Evolutionary conservation across 2,113 vertebrate species (phyloP), one percentile per base, ranked within the genome.

Genomic region (Gallinago undulata): DNA sequence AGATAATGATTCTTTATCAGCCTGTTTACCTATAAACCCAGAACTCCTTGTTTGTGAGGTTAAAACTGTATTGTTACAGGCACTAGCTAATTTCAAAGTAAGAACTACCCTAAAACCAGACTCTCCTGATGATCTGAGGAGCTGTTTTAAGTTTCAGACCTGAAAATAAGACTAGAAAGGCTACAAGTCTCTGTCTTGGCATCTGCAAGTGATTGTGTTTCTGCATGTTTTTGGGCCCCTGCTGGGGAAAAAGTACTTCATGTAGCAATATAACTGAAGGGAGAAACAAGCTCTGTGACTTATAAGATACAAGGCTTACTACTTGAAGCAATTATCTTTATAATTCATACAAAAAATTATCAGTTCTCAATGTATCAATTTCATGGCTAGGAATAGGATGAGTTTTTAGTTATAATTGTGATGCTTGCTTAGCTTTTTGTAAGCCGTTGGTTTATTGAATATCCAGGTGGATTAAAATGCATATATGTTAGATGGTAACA

Each of bases 311-410:
- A 47, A 37, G 19, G 14, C 13, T 68, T 79, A 12, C 3, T 51
- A 11, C 17, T 62, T 68, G 23, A 39, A 89, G 31, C 1, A 15
- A 28, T 56, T 72, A 3, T 6, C 51, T 91, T 59, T 50, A 37
- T 67, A 51, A n/a, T 45, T 67, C 0, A 4, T 59, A 2, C 1
- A 4, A 35, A 68, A 72, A 74, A 45, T 2, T 16, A 33, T 1
- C 2, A 3, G 1, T 31, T 88, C 17, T 31, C 18, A 25, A 94
- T 50, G 19, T 13, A 47, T 1, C 3, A 10, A 2, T 50, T 67
- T 88, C 0, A 1, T 78, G 25, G 11, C 31, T 56, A 53, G 39
- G 85, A 68, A n/a, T 56, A 60, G 30, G 3, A 1, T 33, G 17
- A 17, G 7, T 1, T 19, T 79, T 77, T 81, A 16, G 8, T 60